Evolutionary conservation across 1,140 invertebrate genomes (phyloP), one percentile per base, ranked within the genome.

Genomic region (Anthonomus grandis): DNA sequence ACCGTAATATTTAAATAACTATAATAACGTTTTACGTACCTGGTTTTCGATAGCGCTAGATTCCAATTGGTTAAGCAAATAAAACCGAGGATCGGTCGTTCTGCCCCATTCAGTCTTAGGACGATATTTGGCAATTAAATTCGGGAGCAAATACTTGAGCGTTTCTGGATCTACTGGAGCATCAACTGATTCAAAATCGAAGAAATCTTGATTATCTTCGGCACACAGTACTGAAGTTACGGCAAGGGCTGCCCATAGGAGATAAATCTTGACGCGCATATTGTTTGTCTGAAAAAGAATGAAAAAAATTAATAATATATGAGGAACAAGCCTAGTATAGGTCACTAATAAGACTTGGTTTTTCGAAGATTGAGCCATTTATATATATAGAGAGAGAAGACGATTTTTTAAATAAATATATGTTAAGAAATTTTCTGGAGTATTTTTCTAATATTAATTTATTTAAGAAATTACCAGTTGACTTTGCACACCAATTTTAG

Each of bases 111-210:
- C 64, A 60, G 15, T 67, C 58, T 39, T 63, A 12, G 67, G 66
- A 38, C 67, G 48, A 57, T 73, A 74, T 60, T 72, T 71, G 22
- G 72, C 64, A n/a, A 68, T 64, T 37, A 75, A 64, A 48, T 66
- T 68, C 41, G 74, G 74, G 27, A 74, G 47, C 6, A 74, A 57
- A 42, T 73, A 73, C 46, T 63, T 68, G 25, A 70, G 60, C 6
- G 70, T 69, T 50, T 75, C 72, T 59, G 70, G 67, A 45, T 71
- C 69, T 17, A 63, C 58, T 17, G 60, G 62, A 22, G 68, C 51
- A 47, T 71, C 63, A 6, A 64, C 45, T 17, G 68, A 63, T 47
- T 68, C 67, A 18, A 68, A 38, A 31, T 46, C 60, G 22, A 50
- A 19, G 44, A 62, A 63, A 56, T 60, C 59, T 10, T 64, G 61